A percentile compares a stretch with the other conserved stretches of the same genome.
phyloP scores from a whole-genome alignment of 23 tunicate genomes.

The Clavelina lepadiformis region DNA sequence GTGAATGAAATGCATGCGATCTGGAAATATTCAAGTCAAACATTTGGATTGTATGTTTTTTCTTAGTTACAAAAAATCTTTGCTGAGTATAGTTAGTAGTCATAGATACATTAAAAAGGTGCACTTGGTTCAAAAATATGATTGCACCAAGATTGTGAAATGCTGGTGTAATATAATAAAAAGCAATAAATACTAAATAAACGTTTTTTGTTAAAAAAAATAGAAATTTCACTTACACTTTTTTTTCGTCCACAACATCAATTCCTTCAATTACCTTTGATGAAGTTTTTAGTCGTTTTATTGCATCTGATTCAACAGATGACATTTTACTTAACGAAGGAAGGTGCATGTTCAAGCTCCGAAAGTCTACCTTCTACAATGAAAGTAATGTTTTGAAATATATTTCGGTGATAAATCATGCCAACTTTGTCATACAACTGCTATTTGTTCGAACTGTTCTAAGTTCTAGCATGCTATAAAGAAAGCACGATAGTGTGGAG shows the following conservation, averaged over 20 bases:
- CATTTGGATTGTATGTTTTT: too few relatives aligned
- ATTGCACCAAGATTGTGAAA: background rate
- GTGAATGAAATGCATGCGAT: too few relatives aligned
- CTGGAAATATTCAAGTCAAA: too few relatives aligned
- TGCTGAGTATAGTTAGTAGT: too few relatives aligned
- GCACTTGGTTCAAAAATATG: background rate
- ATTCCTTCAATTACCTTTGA: slow-evolving; percentile 30
- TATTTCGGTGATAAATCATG: background rate
- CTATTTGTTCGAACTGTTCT: slow-evolving; percentile 21
- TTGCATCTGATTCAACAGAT: slow-evolving; percentile 4
- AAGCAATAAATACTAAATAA: background rate
- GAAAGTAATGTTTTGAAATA: background rate
- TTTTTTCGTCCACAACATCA: slow-evolving; percentile 1
- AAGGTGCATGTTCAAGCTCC: slow-evolving; percentile 34
- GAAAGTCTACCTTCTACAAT: slow-evolving; percentile 23
- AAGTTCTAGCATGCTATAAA: slow-evolving; percentile 36
- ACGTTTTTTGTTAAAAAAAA: background rate
- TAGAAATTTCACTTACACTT: background rate
- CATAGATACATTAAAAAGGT: too few relatives aligned
- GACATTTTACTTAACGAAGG: slow-evolving; percentile 16
- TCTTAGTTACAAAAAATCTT: too few relatives aligned
- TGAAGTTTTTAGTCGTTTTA: slow-evolving; percentile 7
- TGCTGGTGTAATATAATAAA: background rate
- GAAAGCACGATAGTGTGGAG: slow-evolving; percentile 48
- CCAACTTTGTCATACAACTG: too few relatives aligned